phyloP scores from a whole-genome alignment of 2,888 invertebrate genomes.

The Apodemia zela region DNA sequence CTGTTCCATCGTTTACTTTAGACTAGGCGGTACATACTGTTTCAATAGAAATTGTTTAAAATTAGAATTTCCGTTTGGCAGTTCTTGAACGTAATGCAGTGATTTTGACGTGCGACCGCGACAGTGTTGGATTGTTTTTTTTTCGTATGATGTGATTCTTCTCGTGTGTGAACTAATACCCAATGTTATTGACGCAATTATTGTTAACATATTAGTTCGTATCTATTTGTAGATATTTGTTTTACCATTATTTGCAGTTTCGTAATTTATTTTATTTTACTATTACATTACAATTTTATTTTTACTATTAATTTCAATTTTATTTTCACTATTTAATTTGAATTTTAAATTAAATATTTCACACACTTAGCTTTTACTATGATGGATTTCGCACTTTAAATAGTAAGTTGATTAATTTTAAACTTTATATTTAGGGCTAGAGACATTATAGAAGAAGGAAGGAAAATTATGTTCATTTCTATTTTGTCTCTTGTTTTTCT shows the following conservation, averaged over 20 bases:
- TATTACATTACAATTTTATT: neutral
- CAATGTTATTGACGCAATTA: neutral
- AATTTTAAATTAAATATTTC: too few species aligned
- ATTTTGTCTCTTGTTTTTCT: too few species aligned
- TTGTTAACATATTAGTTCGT: neutral
- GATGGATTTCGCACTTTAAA: too few species aligned
- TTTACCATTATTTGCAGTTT: neutral
- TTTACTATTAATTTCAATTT: too few species aligned
- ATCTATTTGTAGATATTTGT: neutral
- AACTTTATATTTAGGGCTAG: too few species aligned
- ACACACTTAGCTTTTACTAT: too few species aligned
- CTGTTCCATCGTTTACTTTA: slow-evolving; percentile 58
- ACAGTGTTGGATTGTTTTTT: slow-evolving; percentile 31
- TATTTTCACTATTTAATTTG: too few species aligned
- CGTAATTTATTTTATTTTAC: neutral
- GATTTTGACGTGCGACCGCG: slow-evolving; percentile 44
- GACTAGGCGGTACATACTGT: slow-evolving; percentile 55
- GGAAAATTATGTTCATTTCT: too few species aligned
- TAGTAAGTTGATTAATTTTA: too few species aligned
- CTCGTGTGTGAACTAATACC: neutral
- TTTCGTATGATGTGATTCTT: slow-evolving; percentile 19
- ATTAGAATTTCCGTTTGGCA: slow-evolving; percentile 76
- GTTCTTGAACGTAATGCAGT: slow-evolving; percentile 68
- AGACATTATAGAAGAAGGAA: too few species aligned
- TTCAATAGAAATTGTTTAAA: slow-evolving; percentile 74